Percentiles rank a stretch among this genome's conserved stretches.
phyloP scores from a whole-genome alignment of 2,113 vertebrate species.

The Silurus glanis region DNA sequence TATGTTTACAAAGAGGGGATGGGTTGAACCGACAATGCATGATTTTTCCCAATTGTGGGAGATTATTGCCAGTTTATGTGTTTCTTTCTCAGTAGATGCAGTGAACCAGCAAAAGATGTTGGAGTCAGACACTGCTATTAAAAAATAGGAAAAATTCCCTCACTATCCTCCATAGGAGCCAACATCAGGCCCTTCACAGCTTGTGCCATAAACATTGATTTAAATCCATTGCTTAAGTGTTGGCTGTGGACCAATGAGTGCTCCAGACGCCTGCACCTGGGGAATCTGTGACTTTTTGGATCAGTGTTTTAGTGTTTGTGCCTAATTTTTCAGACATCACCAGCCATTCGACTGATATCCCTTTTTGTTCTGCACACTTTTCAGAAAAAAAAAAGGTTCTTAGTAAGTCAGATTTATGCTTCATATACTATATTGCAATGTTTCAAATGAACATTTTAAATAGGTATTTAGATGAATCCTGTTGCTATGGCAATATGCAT shows the following conservation, averaged over 20 bases:
- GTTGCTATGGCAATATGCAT: neutral
- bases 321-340: too few relatives aligned
- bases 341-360: too few relatives aligned
- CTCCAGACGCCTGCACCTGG: neutral
- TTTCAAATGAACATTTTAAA: neutral
- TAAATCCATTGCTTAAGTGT: neutral
- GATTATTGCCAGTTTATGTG: neutral
- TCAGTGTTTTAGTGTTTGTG: too few relatives aligned
- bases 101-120: neutral
- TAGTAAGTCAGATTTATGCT: neutral
- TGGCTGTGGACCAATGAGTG: neutral
- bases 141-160: neutral
- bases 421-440: neutral
- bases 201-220: neutral
- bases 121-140: neutral
- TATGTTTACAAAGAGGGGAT: neutral
- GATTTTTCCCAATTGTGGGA: neutral
- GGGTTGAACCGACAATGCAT: neutral
- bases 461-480: neutral
- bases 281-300: neutral
- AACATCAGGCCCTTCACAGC: neutral
- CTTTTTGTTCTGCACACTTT: too few relatives aligned
- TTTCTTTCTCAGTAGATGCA: neutral
- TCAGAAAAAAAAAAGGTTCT: neutral
- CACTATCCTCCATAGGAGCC: neutral